phyloP scores from a whole-genome alignment of 35 echinoderm and acorn worm genomes.

The Strongylocentrotus purpuratus region DNA sequence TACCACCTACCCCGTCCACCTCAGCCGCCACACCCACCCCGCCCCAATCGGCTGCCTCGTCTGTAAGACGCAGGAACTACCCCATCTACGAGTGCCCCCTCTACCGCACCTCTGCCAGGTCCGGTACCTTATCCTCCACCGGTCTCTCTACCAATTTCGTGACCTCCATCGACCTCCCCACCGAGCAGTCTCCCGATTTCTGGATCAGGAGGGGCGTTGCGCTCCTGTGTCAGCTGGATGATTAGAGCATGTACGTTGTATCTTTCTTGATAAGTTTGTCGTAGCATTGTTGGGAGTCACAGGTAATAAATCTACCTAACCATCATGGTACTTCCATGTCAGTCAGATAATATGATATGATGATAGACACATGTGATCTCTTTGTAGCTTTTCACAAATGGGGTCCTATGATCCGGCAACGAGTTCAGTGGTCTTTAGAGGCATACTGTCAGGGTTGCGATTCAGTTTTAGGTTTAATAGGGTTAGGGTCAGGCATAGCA shows the following conservation, averaged over 20 bases:
- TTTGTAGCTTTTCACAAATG: no score
- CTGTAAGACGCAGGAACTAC: not conserved
- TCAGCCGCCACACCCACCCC: constrained; percentile 41
- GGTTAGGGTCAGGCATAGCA: no score
- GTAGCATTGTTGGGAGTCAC: no score
- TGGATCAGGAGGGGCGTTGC: constrained; percentile 88
- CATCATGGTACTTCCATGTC: constrained; percentile 69
- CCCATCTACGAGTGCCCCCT: constrained; percentile 85
- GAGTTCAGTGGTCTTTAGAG: no score
- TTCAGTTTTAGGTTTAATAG: no score
- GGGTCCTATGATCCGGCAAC: no score
- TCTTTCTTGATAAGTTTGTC: not conserved
- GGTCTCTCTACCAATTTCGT: constrained; percentile 98
- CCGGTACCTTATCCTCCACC: constrained; percentile 94
- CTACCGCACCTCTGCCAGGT: constrained; percentile 86
- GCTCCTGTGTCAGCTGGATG: constrained; percentile 83
- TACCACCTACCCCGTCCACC: constrained; percentile 38
- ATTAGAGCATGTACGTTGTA: constrained; percentile 23
- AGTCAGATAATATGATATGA: constrained; percentile 58
- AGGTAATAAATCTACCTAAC: constrained; percentile 51
- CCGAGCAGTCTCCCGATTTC: constrained; percentile 69
- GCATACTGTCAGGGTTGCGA: no score
- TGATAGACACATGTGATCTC: no score
- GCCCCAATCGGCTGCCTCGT: constrained; percentile 24
- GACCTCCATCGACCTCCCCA: constrained; percentile 77